phyloP scores from a whole-genome alignment of 2,113 vertebrate species.

The Ceratotherium simum region DNA sequence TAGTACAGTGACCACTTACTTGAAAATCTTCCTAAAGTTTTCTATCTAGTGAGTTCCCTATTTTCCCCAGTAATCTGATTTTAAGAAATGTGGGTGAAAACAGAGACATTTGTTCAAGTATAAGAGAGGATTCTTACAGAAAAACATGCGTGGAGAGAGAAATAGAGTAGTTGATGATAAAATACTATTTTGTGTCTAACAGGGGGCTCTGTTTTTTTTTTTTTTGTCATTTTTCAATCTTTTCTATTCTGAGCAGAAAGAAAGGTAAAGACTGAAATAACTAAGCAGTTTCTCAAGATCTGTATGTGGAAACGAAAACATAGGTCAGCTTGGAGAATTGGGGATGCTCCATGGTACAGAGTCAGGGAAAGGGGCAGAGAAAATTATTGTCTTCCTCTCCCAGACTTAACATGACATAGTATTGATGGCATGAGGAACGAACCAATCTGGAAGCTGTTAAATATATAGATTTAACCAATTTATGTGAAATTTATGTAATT shows the following conservation, averaged over 20 bases:
- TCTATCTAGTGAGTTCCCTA: too few relatives aligned
- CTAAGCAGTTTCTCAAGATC: background rate
- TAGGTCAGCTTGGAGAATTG: background rate
- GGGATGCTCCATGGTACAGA: background rate
- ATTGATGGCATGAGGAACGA: background rate
- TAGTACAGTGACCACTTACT: too few relatives aligned
- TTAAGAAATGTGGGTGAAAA: too few relatives aligned
- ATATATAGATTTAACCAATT: background rate
- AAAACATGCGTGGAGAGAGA: background rate
- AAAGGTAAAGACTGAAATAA: background rate
- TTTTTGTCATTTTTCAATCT: background rate
- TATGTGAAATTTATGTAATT: background rate
- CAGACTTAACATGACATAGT: background rate
- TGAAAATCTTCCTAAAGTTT: too few relatives aligned
- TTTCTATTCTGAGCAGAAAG: background rate
- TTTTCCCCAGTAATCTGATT: too few relatives aligned
- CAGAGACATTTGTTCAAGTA: too few relatives aligned
- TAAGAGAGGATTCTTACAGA: too few relatives aligned
- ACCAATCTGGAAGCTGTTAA: background rate
- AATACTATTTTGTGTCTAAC: background rate
- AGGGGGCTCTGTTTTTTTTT: background rate
- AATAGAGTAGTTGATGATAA: background rate
- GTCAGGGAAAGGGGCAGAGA: background rate
- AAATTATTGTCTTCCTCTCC: background rate
- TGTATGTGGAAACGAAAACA: background rate